Base-by-base conservation (phyloP, 35 echinoderm and acorn worm genomes). In the Ophioderma brevispina region DNA sequence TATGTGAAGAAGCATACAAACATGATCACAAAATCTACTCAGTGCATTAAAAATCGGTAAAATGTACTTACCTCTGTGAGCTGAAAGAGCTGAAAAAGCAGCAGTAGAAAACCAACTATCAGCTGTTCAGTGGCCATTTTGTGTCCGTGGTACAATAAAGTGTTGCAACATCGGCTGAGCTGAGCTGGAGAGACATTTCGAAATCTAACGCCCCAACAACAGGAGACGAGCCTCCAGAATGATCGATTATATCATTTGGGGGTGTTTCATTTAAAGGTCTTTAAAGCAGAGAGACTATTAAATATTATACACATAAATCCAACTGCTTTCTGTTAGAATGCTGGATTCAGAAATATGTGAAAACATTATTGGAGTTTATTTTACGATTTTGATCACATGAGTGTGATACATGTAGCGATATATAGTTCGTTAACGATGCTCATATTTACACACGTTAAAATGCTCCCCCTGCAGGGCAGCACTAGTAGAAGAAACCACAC, bases 1-100 rank as follows among this genome's bases (percentile, higher is more conserved):
- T 11, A 70, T 70, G 59, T 25, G n/a, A 70, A 70, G 1, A 8
- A 30, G n/a, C 59, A 25, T 70, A 70, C 2, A 70, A 18, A 70
- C 28, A 70, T 52, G 8, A 52, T 25, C 15, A 30, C 15, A 6
- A 70, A 70, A 6, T 25, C 10, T 70, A 70, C 28, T 25, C n/a
- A 4, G n/a, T 13, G 23, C 21, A 25, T 31, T 81, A 18, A 86
- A 70, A 75, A 86, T 75, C 31, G 0, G 14, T 64, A 37, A 76
- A 28, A 25, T n/a, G 21, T 76, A 30, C 84, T 86, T 86, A 86
- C 84, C 84, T 86, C 49, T 64, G 84, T 31, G 38, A 59, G 55
- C 1, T 86, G 19, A 76, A 86, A 86, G 39, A 76, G 84, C 84
- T 86, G 84, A 37, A 56, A 86, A 86, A 86, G 25, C 36, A 86